Base-by-base conservation (phyloP, 2,113 vertebrate genomes). In the Emydocephalus ijimae region DNA sequence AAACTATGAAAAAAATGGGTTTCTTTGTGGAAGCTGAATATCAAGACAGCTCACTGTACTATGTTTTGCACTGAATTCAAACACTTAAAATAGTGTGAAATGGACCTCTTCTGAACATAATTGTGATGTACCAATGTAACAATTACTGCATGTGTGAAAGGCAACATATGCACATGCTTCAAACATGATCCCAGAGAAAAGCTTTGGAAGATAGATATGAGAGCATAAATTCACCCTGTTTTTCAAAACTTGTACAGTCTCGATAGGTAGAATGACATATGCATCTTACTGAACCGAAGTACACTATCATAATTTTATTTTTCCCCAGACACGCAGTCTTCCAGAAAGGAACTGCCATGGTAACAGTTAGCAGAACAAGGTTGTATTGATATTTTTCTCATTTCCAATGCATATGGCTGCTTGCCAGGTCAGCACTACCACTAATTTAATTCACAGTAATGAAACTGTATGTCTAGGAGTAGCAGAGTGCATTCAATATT, bases 381-480 rank as follows among this genome's bases (percentile, higher is more conserved):
- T 91, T 89, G 39, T 64, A 86, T 24, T 61, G 15, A 45, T 64
- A 89, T 50, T 0, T 0, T 0, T 0, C 4, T 55, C 1, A 26
- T n/a, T 12, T 8, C 88, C 39, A 24, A 88, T 81, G 59, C 11
- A 89, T 3, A 6, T 89, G 56, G 2, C 3, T 89, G 12, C 91
- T n/a, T 85, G 81, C 55, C 54, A 91, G 23, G 1, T 74, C 21
- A 92, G 85, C 87, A 87, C 93, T 81, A 39, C 4, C 85, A 50
- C 2, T 92, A n/a, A n/a, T 29, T 87, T 1, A 89, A 29, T 2
- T 39, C 15, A 48, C 2, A 29, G 87, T 10, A 4, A n/a, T n/a
- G 26, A 55, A 94, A 48, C 52, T 81, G 45, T 52, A 89, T 20
- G 89, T 91, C 54, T 14, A 95, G 39, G 94, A 92, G 91, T 6